Evolutionary conservation across 2,797 vertebrate genomes (phyloP).

Genomic region (Gallinago stenura): DNA sequence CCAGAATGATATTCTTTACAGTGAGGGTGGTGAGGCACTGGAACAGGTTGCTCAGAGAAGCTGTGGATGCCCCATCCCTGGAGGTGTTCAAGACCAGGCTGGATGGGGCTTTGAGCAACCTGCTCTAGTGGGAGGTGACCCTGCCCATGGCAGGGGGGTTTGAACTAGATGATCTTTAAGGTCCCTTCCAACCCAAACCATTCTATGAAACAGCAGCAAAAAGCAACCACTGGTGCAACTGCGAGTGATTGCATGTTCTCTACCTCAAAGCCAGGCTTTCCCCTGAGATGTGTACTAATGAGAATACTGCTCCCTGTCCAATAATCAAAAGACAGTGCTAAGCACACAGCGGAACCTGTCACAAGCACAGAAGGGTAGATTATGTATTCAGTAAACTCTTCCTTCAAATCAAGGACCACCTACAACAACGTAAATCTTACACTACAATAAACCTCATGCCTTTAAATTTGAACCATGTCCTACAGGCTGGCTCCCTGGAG

Average conservation of each 20-base stretch:
- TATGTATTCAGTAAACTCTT: neutral
- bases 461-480: neutral
- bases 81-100: too few species aligned
- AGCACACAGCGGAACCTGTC: neutral
- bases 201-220: neutral
- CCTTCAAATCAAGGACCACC: neutral
- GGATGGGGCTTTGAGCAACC: too few species aligned
- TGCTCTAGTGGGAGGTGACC: too few species aligned
- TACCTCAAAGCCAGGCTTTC: neutral
- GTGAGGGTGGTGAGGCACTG: too few species aligned
- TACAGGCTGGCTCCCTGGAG: neutral
- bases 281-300: neutral
- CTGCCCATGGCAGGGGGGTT: too few species aligned
- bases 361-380: fast-evolving
- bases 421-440: neutral
- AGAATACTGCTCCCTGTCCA: neutral
- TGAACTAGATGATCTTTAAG: too few species aligned
- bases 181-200: too few species aligned
- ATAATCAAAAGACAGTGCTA: neutral
- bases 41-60: too few species aligned
- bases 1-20: too few species aligned
- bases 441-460: neutral
- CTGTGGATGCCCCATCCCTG: too few species aligned
- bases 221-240: neutral
- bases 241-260: fast-evolving